Conservation (phyloP, 2,797 vertebrate genomes). For the Alauda arvensis region DNA sequence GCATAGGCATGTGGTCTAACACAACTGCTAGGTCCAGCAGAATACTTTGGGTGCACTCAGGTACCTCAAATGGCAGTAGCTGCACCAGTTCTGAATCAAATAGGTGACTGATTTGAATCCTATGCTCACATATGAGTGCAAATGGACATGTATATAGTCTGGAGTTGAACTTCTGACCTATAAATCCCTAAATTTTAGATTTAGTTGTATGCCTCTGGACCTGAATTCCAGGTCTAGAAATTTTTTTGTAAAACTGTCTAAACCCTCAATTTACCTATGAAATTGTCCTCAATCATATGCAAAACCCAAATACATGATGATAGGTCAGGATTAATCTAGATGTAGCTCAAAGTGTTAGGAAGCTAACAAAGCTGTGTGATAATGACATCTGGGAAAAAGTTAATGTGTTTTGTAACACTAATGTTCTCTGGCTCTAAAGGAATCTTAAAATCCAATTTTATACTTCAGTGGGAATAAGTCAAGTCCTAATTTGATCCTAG, state of each 20-base stretch:
- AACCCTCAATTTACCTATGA: not conserved
- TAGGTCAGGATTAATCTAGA: not conserved
- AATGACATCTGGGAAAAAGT: not conserved
- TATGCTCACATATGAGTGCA: rapidly evolving
- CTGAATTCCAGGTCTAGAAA: not conserved
- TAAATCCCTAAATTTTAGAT: not conserved
- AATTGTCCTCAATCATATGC: not conserved
- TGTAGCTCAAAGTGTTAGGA: not conserved
- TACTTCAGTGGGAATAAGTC: not conserved
- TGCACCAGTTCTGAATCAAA: not conserved
- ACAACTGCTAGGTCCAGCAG: not conserved
- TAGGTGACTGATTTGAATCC: not conserved
- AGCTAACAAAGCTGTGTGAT: not conserved
- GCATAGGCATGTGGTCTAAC: not conserved
- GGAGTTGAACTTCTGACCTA: not conserved
- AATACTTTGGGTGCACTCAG: not conserved
- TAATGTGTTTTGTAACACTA: not conserved
- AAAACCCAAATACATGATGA: not conserved
- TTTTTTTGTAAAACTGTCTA: not conserved
- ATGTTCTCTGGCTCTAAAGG: not conserved
- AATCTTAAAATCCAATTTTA: constrained; percentile 16
- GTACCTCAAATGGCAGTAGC: not conserved
- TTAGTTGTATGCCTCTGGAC: not conserved
- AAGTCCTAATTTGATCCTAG: not conserved
- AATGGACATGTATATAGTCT: not conserved